Base-by-base conservation (phyloP, 23 tunicate genomes). In the Halocynthia aurantium region DNA sequence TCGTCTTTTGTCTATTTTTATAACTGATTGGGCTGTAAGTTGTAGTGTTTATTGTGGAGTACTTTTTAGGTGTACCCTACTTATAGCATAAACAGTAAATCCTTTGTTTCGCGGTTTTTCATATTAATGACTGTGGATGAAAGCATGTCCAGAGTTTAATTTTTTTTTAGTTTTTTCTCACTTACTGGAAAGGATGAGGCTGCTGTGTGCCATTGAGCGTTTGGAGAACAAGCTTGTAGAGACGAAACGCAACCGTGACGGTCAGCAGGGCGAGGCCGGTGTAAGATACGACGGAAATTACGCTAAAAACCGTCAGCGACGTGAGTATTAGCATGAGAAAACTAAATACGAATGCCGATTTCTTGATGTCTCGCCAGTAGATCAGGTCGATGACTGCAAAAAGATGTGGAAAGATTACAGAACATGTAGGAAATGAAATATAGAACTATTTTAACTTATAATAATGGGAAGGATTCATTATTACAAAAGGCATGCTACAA, bases 181-280 rank as follows among this genome's bases (percentile, higher is more conserved):
- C 92, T 86, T 62, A 92, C 98, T 92, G 98, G 68, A 92, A 86
- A 11, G 98, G 98, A 55, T 86, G 84, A 8, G 88, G 89, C 57
- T 92, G 98, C 62, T 92, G 98, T 13, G 92, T 82, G 22, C 98
- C 98, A 62, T 86, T 86, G 64, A 92, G 55, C n/a, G 92, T 82
- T 61, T 86, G 92, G 19, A 92, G 73, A 18, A 92, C 93, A 66
- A 86, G 70, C 73, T 86, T 86, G 82, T 82, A 86, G 31, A 84
- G 53, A 12, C 88, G 76, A 71, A 92, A 53, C 22, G 87, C 55
- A 49, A 86, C 61, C 7, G 98, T 92, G 57, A 86, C 98, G 53
- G 85, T 67, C 66, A 92, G 85, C 12, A 92, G 70, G 18, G 98
- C 62, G 52, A 86, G 83, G 7, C 79, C 56, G 49, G 84, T 66